Percentiles rank a stretch among this genome's conserved stretches.
These are phyloP conservation scores for Channa argus DNA, from an alignment of 2,113 vertebrate genomes.

Conservation along the genomic window DNA sequence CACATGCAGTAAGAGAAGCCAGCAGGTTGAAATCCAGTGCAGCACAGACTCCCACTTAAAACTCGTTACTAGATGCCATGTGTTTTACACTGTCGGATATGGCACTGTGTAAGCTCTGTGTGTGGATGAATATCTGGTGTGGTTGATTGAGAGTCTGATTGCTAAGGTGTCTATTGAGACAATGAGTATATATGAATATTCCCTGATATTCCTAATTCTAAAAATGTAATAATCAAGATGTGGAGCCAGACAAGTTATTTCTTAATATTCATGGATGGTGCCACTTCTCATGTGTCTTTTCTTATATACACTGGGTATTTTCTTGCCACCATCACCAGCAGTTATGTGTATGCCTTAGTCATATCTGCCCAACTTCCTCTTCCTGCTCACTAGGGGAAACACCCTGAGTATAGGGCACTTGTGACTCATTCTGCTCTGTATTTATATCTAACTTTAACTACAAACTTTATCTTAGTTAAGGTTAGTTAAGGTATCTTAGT, in stretches of 20 bases:
- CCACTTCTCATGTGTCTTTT: no score
- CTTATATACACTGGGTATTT: no score
- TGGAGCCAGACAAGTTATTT: no score
- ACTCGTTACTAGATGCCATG: conserved; percentile 25
- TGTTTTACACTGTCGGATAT: conserved; percentile 23
- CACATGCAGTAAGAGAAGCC: conserved; percentile 10
- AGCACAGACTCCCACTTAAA: conserved; percentile 44
- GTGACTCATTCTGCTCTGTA: conserved; percentile 61
- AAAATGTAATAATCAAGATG: no score
- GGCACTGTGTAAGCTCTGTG: conserved; percentile 27
- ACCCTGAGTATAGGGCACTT: conserved; percentile 11
- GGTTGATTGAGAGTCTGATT: neutral
- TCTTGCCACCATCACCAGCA: neutral
- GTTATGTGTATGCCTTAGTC: no score
- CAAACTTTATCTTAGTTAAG: conserved; percentile 58
- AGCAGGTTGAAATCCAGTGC: conserved; percentile 5
- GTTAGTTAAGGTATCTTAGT: no score
- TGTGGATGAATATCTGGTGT: conserved; percentile 2
- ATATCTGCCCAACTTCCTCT: conserved; percentile 54
- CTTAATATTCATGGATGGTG: no score
- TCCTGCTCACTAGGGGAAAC: conserved; percentile 49
- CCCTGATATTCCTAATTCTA: no score
- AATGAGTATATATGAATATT: no score
- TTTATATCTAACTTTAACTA: conserved; percentile 62
- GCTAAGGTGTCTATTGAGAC: no score